Evolutionary conservation across 2,113 vertebrate genomes (phyloP), one percentile per base, ranked within the genome.

Genomic region (Clarias gariepinus): DNA sequence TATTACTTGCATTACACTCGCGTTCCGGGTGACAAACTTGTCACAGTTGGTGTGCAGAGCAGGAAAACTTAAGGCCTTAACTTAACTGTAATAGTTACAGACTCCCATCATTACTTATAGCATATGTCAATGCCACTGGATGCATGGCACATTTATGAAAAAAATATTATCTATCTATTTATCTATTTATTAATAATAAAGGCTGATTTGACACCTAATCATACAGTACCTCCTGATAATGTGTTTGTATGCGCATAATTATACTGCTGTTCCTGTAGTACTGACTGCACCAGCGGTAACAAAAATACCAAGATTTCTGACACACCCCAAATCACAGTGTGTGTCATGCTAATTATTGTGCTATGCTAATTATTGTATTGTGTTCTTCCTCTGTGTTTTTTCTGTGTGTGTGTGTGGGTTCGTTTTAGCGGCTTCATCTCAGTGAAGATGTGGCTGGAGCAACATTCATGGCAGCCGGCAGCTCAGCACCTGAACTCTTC

Each of bases 391-490:
- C 30, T 85, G 47, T 47, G 47, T 5, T 47, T 7, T 47, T 8
- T 47, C 5, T 81, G 16, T 47, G 9, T 55, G 74, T 15, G 55
- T 69, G 25, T 85, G 61, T 61, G 19, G 84, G 71, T 64, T 18
- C 83, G 19, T 83, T 90, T 47, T 92, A 99, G 98, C 96, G 97
- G 74, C 94, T 99, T 71, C 95, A 98, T 61, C 96, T 99, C 85
- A 99, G 97, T 18, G 98, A 99, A 93, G 98, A 99, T 86, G 98
- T 99, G 78, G 98, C 98, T 7, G 98, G 98, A 74, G 98, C 98
- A 19, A 99, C 98, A 0, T 99, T 99, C 91, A 99, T 99, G 98
- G 98, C 98, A 4, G 98, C 98, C 0, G 98, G 98, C 90, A 99
- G 98, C 90, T 99, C 98, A 0, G 98, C 98, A 84, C 98, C 98